These are phyloP conservation scores for Calonectris borealis DNA, from an alignment of 2,113 vertebrate genomes.

Conservation along the genomic window DNA sequence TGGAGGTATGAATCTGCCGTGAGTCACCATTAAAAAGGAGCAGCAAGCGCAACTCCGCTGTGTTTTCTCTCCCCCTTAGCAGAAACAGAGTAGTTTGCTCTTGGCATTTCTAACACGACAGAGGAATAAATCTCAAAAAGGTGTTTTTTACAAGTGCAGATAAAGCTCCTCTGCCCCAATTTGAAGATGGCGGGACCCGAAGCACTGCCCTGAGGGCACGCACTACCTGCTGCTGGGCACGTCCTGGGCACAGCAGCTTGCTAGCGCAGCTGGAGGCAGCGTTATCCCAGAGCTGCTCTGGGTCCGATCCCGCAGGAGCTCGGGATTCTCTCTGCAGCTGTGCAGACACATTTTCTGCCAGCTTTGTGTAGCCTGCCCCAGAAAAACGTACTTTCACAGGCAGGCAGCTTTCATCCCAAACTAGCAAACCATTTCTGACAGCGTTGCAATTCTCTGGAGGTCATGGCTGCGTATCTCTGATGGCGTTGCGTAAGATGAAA, in stretches of 20 bases:
- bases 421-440: constrained; percentile 41
- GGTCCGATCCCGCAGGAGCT: neutral
- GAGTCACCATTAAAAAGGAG: neutral
- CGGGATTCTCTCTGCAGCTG: neutral
- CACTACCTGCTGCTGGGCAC: neutral
- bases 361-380: constrained; percentile 23
- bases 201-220: neutral
- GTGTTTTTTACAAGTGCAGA: neutral
- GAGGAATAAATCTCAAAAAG: neutral
- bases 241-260: neutral
- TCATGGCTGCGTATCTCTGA: neutral
- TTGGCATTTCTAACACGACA: neutral
- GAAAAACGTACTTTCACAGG: neutral
- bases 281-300: neutral
- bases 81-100: neutral
- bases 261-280: neutral
- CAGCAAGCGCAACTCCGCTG: neutral
- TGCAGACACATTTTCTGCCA: neutral
- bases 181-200: neutral
- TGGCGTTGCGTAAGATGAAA: neutral
- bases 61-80: neutral
- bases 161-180: neutral
- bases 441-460: neutral
- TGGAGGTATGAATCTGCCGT: neutral
- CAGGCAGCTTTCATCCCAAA: constrained; percentile 40